phyloP scores from a whole-genome alignment of 2,797 vertebrate genomes.

The Clarias fuscus region DNA sequence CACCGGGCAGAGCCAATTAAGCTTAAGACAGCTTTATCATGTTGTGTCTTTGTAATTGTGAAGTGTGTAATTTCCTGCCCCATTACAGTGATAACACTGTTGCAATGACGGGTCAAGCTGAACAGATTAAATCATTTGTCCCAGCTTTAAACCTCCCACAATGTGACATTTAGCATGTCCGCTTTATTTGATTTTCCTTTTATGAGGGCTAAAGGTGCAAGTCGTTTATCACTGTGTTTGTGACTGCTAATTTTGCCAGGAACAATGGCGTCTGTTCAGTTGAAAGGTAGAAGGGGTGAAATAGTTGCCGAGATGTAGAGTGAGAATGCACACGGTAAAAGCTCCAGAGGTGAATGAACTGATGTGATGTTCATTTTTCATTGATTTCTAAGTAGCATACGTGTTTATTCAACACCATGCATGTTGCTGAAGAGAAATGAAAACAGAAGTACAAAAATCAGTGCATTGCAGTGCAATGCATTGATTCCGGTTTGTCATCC shows the following conservation, averaged over 20 bases:
- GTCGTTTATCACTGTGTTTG: constrained; percentile 16
- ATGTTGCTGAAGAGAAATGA: background rate
- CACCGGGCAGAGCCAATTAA: background rate
- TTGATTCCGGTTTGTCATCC: background rate
- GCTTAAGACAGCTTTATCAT: background rate
- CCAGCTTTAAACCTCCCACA: constrained; percentile 7
- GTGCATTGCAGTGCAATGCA: background rate
- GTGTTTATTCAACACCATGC: background rate
- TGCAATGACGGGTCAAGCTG: background rate
- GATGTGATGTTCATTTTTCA: background rate
- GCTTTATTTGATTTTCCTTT: constrained; percentile 50
- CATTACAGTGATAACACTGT: background rate
- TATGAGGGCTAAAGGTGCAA: constrained; percentile 12
- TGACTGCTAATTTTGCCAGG: background rate
- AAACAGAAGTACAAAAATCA: background rate
- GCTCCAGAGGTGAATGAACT: background rate
- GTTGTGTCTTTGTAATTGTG: background rate
- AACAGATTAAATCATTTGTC: constrained; percentile 13
- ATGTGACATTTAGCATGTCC: constrained; percentile 51
- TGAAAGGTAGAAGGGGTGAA: background rate
- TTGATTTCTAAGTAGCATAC: background rate
- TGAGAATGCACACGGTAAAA: background rate
- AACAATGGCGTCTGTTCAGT: background rate
- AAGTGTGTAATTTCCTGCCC: background rate
- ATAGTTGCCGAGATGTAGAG: background rate